Conservation (phyloP, 2,888 invertebrate species). For the Heliothis peltigera region DNA sequence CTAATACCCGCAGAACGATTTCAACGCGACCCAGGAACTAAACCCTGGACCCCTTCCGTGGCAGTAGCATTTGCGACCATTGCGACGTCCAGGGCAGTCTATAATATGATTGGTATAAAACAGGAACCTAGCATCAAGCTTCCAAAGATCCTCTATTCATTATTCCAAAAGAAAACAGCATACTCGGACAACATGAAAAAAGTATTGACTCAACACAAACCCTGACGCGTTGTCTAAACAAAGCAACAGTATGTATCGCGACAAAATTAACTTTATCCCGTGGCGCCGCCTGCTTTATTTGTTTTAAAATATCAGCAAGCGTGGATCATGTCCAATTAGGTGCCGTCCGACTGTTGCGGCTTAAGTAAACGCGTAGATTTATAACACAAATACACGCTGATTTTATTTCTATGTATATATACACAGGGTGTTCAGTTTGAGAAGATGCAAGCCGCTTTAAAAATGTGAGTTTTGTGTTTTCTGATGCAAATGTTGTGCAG, state of each 20-base stretch:
- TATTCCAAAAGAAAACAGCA: conserved; percentile 3
- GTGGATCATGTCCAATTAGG: conserved; percentile 62
- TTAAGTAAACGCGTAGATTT: conserved; percentile 39
- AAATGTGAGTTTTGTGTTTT: conserved; percentile 1
- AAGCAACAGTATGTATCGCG: conserved; percentile 42
- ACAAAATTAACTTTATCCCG: conserved; percentile 52
- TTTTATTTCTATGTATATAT: conserved; percentile 19
- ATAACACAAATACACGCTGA: conserved; percentile 44
- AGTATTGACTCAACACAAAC: conserved; percentile 27
- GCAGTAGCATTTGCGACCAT: too few species aligned
- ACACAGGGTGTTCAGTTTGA: conserved; percentile 15
- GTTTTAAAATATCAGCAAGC: conserved; percentile 57
- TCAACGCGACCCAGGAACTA: too few species aligned
- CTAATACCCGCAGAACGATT: too few species aligned
- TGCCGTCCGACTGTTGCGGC: conserved; percentile 39
- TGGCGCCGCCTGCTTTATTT: conserved; percentile 58
- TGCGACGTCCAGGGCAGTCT: too few species aligned
- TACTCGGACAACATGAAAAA: conserved; percentile 5
- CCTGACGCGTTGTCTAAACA: conserved; percentile 11
- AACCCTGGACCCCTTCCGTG: too few species aligned
- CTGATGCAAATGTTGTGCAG: conserved; percentile 5
- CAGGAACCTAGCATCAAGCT: neutral
- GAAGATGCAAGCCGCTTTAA: conserved; percentile 14
- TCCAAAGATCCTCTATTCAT: neutral
- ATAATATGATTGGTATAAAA: too few species aligned